Evolutionary conservation across 2,888 invertebrate genomes (phyloP).

Genomic region (Philhelius pedissequus): DNA sequence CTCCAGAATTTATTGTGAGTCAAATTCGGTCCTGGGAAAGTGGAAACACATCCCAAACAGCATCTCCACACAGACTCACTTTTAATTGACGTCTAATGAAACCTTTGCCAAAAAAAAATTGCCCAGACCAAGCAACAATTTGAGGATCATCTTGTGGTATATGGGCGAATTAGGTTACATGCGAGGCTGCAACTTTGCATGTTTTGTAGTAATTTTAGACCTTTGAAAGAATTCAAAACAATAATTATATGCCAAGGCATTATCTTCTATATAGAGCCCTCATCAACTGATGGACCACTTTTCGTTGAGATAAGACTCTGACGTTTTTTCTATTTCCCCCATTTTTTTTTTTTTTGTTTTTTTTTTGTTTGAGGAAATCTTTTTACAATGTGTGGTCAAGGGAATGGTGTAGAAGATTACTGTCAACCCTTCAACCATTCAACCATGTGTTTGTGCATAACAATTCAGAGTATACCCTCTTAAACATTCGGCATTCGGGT

Average conservation of each 20-base stretch:
- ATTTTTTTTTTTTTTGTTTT: too few relatives aligned
- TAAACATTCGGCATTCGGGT: not conserved
- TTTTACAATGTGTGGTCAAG: conserved; percentile 48
- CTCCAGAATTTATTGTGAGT: conserved; percentile 26
- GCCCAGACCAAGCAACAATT: conserved; percentile 34
- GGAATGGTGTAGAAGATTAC: conserved; percentile 40
- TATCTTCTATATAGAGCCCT: not conserved
- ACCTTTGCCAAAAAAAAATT: conserved; percentile 38
- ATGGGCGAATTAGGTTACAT: conserved; percentile 45
- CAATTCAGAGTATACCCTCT: not conserved
- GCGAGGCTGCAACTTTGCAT: conserved; percentile 31
- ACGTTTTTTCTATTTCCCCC: not conserved
- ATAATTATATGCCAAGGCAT: conserved; percentile 26
- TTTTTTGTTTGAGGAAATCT: conserved; percentile 19
- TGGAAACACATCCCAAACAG: not conserved
- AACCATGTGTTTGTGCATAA: too few relatives aligned
- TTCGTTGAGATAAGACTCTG: not conserved
- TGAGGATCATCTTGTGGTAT: conserved; percentile 46
- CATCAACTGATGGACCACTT: not conserved
- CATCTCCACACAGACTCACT: not conserved
- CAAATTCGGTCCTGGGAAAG: conserved; percentile 17
- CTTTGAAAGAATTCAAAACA: conserved; percentile 38
- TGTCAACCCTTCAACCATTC: conserved; percentile 41
- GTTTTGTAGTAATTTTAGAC: conserved; percentile 43
- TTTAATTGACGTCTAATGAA: conserved; percentile 66